Base-by-base conservation (phyloP, 2,797 vertebrate genomes). In the Gadopsis bispinosus region DNA sequence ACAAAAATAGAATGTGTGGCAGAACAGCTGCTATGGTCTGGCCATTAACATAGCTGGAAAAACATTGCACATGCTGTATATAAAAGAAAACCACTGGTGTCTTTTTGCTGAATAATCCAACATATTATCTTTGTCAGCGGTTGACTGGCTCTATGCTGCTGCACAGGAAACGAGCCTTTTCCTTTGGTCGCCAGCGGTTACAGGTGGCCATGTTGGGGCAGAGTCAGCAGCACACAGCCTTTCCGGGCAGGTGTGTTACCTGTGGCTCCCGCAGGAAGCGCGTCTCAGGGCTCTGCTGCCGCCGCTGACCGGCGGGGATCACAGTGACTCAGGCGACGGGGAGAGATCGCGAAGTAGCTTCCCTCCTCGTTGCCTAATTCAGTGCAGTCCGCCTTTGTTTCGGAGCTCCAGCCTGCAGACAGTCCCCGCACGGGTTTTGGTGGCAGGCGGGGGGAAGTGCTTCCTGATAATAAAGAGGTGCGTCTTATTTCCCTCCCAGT, bases 231-330 rank as follows among this genome's bases (percentile, higher is more conserved):
- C 66, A 11, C 51, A 9, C 70, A 29, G 78, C 56, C 64, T 90
- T 67, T 77, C 50, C 64, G 84, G 85, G 87, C 93, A 95, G 95
- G 95, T 95, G 94, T 89, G 92, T 92, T 93, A 94, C 94, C 92
- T 95, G 95, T 93, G 84, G 90, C 89, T 86, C 73, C 65, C 45
- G 43, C 60, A 70, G 88, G 83, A 88, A 88, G 77, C 74, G 70
- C 71, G 45, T 72, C 76, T 58, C 33, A 3, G 29, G 45, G 43
- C 41, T 54, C 51, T n/a, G 35, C 74, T 20, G 66, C 35, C 53
- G 37, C 68, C 2, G 54, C 70, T 66, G 72, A 70, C 22, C 7
- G 68, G 59, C 73, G 58, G 11, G 55, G 14, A 65, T 2, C 31
- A 35, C 55, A 19, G 22, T 33, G 58, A 56, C 51, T 14, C 71